Evolutionary conservation across 1,140 invertebrate genomes (phyloP).

Genomic region (Frieseomelitta varia): DNA sequence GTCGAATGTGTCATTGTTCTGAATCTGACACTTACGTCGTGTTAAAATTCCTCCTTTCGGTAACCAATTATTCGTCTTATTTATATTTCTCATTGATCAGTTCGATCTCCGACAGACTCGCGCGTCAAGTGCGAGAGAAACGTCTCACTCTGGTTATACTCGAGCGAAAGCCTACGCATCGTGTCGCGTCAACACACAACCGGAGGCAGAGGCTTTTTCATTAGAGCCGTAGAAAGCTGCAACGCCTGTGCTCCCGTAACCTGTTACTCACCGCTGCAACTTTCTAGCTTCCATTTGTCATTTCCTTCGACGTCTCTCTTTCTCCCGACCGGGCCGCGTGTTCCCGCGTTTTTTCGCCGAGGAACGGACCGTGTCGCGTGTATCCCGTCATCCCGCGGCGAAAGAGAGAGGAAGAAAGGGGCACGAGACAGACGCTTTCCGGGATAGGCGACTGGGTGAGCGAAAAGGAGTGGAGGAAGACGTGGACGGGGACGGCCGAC

Average conservation of each 20-base stretch:
- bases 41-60: too few species aligned
- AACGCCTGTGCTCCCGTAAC: not conserved
- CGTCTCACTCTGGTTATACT: not conserved
- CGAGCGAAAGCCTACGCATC: too few species aligned
- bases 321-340: conserved; percentile 10
- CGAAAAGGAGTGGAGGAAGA: not conserved
- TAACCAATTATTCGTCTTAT: too few species aligned
- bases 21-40: too few species aligned
- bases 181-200: too few species aligned
- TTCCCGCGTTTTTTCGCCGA: conserved; percentile 22
- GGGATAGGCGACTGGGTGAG: not conserved
- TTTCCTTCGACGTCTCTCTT: conserved; percentile 8
- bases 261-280: conserved; percentile 29
- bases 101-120: too few species aligned
- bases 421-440: not conserved
- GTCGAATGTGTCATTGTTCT: too few species aligned
- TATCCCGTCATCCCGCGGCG: not conserved
- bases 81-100: too few species aligned
- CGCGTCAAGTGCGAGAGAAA: not conserved
- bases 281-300: conserved; percentile 30
- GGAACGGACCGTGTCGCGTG: conserved; percentile 13
- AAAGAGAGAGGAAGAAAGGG: not conserved
- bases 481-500: not conserved
- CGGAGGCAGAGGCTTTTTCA: not conserved
- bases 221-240: not conserved